Conservation (phyloP, 1,140 invertebrate genomes). For the Berghia stephanieae region DNA sequence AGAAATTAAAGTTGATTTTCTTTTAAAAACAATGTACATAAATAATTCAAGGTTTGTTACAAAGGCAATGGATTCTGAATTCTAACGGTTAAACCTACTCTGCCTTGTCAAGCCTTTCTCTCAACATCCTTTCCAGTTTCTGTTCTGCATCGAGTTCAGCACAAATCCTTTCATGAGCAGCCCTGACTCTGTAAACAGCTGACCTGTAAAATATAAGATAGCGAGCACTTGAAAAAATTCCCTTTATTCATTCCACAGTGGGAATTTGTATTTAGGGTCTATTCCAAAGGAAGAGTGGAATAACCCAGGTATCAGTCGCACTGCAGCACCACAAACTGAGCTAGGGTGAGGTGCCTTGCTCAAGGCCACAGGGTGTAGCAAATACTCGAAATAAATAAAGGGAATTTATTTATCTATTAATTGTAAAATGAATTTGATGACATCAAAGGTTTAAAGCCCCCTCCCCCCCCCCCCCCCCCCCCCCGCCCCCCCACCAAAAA, state of each 20-base stretch:
- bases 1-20: too few relatives aligned
- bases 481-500: too few relatives aligned
- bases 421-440: too few relatives aligned
- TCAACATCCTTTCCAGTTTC: constrained; percentile 56
- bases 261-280: background rate
- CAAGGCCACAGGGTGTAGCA: too few relatives aligned
- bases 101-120: constrained; percentile 55
- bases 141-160: constrained; percentile 60
- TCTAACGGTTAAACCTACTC: constrained; percentile 50
- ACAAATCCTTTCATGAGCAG: constrained; percentile 56
- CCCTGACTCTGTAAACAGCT: constrained; percentile 49
- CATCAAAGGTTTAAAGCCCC: too few relatives aligned
- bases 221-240: too few relatives aligned
- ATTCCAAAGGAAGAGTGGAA: background rate
- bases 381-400: too few relatives aligned
- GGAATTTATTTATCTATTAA: too few relatives aligned
- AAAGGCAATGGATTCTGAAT: background rate
- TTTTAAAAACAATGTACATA: too few relatives aligned
- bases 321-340: too few relatives aligned
- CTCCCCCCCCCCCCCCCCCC: too few relatives aligned
- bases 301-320: background rate
- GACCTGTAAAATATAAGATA: constrained; percentile 49
- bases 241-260: background rate
- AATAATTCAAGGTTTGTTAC: background rate
- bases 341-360: too few relatives aligned